These are phyloP conservation scores for Hiodon tergisus DNA, from an alignment of 2,113 vertebrate species.

Conservation along the genomic window DNA sequence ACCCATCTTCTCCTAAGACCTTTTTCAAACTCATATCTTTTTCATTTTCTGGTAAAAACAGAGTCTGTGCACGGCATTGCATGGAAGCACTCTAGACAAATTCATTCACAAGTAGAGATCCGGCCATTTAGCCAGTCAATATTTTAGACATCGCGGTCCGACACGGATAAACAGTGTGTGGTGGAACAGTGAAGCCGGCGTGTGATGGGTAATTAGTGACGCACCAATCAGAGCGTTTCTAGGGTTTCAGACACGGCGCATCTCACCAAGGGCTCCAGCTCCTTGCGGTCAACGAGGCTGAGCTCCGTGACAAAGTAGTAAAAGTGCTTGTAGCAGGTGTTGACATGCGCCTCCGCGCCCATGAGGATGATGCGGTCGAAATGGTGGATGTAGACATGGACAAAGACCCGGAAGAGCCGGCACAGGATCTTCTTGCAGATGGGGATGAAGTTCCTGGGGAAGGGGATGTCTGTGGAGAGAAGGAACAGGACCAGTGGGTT, in stretches of 20 bases:
- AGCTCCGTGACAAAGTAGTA: constrained; percentile 82
- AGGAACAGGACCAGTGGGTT: too few relatives aligned
- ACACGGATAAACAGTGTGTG: constrained; percentile 1
- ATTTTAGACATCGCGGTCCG: background rate
- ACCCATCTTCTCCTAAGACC: too few relatives aligned
- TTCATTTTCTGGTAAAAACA: too few relatives aligned
- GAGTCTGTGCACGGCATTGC: too few relatives aligned
- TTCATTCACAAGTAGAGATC: background rate
- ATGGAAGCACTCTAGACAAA: too few relatives aligned
- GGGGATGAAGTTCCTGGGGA: constrained; percentile 81
- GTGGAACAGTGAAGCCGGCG: background rate
- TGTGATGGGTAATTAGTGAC: too few relatives aligned
- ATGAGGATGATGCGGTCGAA: constrained; percentile 77
- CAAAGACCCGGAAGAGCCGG: constrained; percentile 77
- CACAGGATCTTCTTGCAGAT: constrained; percentile 85
- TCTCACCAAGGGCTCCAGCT: constrained; percentile 81
- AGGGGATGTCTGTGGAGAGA: constrained; percentile 44
- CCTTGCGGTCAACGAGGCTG: constrained; percentile 78
- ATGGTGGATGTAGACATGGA: constrained; percentile 82
- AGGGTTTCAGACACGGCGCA: too few relatives aligned
- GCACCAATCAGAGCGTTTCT: background rate
- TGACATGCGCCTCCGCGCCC: constrained; percentile 78
- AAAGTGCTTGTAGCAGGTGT: constrained; percentile 87
- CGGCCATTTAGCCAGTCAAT: background rate
- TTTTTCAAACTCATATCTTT: too few relatives aligned